These are phyloP conservation scores for Parambassis ranga DNA, from an alignment of 2,797 vertebrate species.

Conservation along the genomic window DNA sequence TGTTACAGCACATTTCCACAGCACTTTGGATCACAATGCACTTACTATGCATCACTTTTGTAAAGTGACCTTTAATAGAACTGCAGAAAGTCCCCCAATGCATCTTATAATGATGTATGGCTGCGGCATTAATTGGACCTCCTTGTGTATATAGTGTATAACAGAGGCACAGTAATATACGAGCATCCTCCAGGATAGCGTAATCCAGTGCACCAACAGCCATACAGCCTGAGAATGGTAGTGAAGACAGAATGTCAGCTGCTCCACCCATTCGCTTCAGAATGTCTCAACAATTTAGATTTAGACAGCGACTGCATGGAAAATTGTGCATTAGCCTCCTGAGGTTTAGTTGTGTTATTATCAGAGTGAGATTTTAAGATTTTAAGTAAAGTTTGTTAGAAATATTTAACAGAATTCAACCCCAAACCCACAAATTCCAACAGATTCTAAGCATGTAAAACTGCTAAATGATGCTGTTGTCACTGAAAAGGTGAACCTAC, in stretches of 20 bases:
- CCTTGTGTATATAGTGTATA: background rate
- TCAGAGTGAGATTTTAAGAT: too few relatives aligned
- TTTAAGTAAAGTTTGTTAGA: too few relatives aligned
- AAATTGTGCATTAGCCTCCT: too few relatives aligned
- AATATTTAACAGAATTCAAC: too few relatives aligned
- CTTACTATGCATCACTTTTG: conserved; percentile 14
- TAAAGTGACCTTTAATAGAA: conserved; percentile 30
- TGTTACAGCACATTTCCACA: background rate
- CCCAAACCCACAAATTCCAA: too few relatives aligned
- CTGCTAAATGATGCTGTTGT: too few relatives aligned
- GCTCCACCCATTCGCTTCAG: background rate
- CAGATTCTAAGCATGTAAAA: too few relatives aligned
- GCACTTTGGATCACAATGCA: background rate
- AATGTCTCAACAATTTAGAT: too few relatives aligned
- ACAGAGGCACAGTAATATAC: background rate
- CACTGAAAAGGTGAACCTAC: background rate
- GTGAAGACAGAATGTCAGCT: background rate
- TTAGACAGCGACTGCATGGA: too few relatives aligned
- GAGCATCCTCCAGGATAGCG: background rate
- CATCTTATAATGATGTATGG: conserved; percentile 21
- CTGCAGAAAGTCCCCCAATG: background rate
- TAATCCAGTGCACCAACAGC: background rate
- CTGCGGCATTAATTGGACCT: background rate
- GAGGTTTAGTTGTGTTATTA: too few relatives aligned
- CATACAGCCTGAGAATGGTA: background rate